A percentile compares a stretch with the other conserved stretches of the same genome.
Conservation (phyloP, 2,797 vertebrate genomes). For the Hippopotamyrus pictus region DNA sequence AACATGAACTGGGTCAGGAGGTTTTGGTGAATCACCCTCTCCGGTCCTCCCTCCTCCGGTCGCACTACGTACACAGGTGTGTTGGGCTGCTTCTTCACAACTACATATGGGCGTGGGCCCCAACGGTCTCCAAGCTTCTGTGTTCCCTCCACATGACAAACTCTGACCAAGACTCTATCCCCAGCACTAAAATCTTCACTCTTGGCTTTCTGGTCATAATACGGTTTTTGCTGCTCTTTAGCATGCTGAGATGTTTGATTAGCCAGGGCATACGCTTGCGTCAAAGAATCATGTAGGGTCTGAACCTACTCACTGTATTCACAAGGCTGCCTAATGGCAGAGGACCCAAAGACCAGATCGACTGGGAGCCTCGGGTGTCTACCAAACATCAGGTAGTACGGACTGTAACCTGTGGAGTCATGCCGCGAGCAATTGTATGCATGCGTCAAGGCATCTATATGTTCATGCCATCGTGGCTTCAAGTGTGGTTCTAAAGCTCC, state of each 20-base stretch:
- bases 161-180: neutral
- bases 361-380: neutral
- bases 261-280: neutral
- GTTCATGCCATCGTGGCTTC: neutral
- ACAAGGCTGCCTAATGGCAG: neutral
- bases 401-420: neutral
- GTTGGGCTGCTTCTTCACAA: neutral
- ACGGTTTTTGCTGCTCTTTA: constrained; percentile 22
- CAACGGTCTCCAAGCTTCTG: neutral
- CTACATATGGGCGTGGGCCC: neutral
- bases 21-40: no score
- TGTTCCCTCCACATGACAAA: neutral
- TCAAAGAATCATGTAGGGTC: constrained; percentile 6
- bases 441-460: neutral
- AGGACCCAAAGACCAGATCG: neutral
- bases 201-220: constrained; percentile 23
- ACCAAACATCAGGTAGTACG: neutral
- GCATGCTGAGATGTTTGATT: constrained; percentile 20
- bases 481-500: neutral
- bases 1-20: no score
- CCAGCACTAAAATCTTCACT: constrained; percentile 1
- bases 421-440: neutral
- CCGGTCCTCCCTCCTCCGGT: no score
- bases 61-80: neutral
- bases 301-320: neutral